These are phyloP conservation scores for Nymphicus hollandicus DNA, from an alignment of 2,113 vertebrate species.

Conservation along the genomic window DNA sequence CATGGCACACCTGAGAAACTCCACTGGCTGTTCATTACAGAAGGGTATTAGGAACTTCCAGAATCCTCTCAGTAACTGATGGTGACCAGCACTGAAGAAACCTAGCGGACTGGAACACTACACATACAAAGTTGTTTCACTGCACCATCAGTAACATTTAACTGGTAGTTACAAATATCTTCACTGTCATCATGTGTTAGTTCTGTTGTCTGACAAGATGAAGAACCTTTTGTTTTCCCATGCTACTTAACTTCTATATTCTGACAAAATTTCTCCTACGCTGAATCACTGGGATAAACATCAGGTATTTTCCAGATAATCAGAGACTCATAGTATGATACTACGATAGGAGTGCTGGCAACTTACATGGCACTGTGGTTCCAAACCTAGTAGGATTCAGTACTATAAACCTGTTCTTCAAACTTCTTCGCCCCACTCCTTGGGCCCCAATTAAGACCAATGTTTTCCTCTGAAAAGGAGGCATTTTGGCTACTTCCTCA, in stretches of 20 bases:
- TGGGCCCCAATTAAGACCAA: conserved; percentile 96
- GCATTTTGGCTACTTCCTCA: conserved; percentile 96
- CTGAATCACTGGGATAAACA: not conserved
- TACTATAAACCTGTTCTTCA: conserved; percentile 96
- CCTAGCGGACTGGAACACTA: not conserved
- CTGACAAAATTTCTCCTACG: not conserved
- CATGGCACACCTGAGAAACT: not conserved
- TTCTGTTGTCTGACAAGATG: not conserved
- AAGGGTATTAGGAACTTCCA: not conserved
- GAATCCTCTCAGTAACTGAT: not conserved
- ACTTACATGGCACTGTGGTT: conserved; percentile 98
- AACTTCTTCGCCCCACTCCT: conserved; percentile 93
- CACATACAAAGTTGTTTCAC: not conserved
- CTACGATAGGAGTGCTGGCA: not conserved
- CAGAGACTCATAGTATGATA: not conserved
- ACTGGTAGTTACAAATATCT: not conserved
- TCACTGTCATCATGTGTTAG: not conserved
- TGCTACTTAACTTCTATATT: not conserved
- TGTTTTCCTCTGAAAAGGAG: conserved; percentile 97
- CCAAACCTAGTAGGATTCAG: conserved; percentile 90
- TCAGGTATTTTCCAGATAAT: not conserved
- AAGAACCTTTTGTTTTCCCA: not conserved
- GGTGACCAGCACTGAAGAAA: not conserved
- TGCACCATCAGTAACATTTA: not conserved
- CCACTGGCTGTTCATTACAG: not conserved